Evolutionary conservation across 2,113 vertebrate genomes (phyloP).

Genomic region (Laticauda laticaudata): DNA sequence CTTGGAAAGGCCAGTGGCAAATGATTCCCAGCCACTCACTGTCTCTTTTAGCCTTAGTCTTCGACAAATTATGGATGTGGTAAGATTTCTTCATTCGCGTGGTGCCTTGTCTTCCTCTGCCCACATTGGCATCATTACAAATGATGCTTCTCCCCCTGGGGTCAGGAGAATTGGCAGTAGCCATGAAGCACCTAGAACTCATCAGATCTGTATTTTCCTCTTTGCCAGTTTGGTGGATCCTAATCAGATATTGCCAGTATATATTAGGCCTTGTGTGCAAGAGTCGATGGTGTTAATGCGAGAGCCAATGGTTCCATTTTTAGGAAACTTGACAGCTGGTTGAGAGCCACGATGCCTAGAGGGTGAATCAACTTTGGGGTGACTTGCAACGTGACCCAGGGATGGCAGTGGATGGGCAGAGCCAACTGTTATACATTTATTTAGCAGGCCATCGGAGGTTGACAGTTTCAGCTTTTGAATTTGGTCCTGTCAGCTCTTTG

Average conservation of each 20-base stretch:
- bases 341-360: background rate
- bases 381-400: background rate
- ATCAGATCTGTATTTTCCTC: background rate
- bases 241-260: background rate
- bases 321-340: background rate
- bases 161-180: background rate
- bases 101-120: background rate
- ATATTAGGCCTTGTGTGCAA: background rate
- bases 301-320: background rate
- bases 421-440: background rate
- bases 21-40: conserved; percentile 86
- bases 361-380: background rate
- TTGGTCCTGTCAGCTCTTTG: background rate
- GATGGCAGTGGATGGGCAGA: background rate
- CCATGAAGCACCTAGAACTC: background rate
- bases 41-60: conserved; percentile 87
- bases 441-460: background rate
- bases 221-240: background rate
- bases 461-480: background rate
- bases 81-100: conserved; percentile 61
- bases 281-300: background rate
- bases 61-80: conserved; percentile 97
- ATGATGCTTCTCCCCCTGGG: background rate
- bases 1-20: conserved; percentile 85
- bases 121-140: background rate